Percentiles rank a stretch among this genome's conserved stretches.
Conservation (phyloP, 1,140 invertebrate species). For the Steinernema feltiae region DNA sequence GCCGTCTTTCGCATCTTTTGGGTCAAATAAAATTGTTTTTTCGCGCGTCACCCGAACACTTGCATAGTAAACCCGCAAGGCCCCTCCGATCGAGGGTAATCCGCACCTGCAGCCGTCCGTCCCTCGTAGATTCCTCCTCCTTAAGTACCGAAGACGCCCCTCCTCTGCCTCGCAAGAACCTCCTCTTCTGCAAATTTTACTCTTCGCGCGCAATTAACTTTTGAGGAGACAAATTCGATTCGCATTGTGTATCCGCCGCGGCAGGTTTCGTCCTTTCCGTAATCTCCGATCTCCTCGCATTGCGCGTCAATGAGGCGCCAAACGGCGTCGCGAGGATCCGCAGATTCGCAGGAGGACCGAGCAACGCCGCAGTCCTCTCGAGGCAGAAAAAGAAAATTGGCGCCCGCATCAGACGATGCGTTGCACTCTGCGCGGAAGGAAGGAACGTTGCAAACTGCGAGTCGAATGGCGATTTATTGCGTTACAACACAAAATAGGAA, state of each 20-base stretch:
- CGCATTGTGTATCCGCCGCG: not conserved
- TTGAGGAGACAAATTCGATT: not conserved
- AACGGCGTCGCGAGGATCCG: not conserved
- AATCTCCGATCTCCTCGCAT: not conserved
- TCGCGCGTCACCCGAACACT: too few relatives aligned
- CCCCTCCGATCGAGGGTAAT: not conserved
- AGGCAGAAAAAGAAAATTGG: not conserved
- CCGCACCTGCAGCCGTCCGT: not conserved
- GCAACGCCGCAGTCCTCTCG: not conserved
- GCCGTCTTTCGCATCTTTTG: not conserved
- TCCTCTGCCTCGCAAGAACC: not conserved
- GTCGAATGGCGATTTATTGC: not conserved
- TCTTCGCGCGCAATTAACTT: constrained; percentile 3
- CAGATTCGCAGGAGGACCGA: not conserved
- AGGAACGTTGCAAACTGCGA: not conserved
- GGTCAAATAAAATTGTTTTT: not conserved
- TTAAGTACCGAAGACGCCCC: not conserved
- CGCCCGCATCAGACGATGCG: too few relatives aligned
- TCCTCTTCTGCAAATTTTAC: not conserved
- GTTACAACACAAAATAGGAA: not conserved
- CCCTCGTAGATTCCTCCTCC: not conserved
- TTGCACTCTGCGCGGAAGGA: too few relatives aligned
- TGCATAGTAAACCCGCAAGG: too few relatives aligned
- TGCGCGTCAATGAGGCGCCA: not conserved
- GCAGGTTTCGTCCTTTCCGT: not conserved